Percentiles rank a stretch among this genome's conserved stretches.
Evolutionary conservation across 2,113 vertebrate genomes (phyloP).

Genomic region (Thunnus thynnus): DNA sequence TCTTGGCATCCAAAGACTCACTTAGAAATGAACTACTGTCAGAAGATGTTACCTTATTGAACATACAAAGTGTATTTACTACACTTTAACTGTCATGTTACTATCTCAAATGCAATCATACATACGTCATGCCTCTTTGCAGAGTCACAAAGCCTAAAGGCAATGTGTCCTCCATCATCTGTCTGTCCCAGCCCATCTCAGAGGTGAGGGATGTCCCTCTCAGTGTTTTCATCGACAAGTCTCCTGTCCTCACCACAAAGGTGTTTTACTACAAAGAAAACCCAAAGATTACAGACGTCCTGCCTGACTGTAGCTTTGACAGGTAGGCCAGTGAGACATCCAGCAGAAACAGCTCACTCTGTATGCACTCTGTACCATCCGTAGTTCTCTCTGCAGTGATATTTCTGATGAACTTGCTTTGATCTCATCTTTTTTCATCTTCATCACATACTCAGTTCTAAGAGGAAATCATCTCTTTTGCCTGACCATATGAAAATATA

Average conservation of each 20-base stretch:
- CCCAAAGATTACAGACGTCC: constrained; percentile 84
- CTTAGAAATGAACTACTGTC: neutral
- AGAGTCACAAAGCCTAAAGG: constrained; percentile 77
- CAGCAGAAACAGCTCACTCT: neutral
- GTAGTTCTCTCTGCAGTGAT: no score
- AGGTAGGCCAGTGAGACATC: constrained; percentile 67
- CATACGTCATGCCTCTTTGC: constrained; percentile 36
- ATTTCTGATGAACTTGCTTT: neutral
- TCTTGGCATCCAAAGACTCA: constrained; percentile 7
- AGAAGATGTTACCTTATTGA: neutral
- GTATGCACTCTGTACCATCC: neutral
- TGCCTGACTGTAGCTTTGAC: constrained; percentile 90
- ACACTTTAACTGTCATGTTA: neutral
- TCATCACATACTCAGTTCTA: neutral
- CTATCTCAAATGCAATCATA: neutral
- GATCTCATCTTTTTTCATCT: neutral
- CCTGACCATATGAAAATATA: neutral
- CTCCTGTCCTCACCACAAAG: constrained; percentile 83
- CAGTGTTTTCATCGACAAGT: constrained; percentile 89
- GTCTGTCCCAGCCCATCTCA: constrained; percentile 80
- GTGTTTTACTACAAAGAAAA: constrained; percentile 90
- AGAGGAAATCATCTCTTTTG: neutral
- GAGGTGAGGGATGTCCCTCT: constrained; percentile 84
- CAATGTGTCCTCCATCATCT: constrained; percentile 84
- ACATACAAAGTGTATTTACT: neutral